Base-by-base conservation (phyloP, 2,113 vertebrate species). In the Coracopsis vasa region DNA sequence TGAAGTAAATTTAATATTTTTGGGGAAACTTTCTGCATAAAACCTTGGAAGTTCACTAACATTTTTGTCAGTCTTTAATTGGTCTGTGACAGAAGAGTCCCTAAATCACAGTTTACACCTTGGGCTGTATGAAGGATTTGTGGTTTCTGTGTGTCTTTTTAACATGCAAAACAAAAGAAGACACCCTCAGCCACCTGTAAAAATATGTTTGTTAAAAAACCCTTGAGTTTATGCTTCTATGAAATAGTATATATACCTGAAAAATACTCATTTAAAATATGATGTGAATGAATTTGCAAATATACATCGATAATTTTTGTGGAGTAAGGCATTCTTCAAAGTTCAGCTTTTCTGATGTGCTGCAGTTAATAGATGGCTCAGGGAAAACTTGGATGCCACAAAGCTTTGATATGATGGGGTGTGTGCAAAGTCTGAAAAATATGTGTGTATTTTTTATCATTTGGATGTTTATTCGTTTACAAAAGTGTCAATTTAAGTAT, bases 11-110 rank as follows among this genome's bases (percentile, higher is more conserved):
- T 58, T 35, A 64, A 61, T 11, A 10, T 8, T 35, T 50, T 67
- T 42, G 2, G 12, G 2, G 14, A 66, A 91, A 78, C 16, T 19
- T 75, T 14, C 16, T 0, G 0, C n/a, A 33, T 54, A 74, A 66
- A 74, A 7, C 10, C 13, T 58, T 53, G 42, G 5, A 80, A 77
- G 9, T 58, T 23, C 1, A 1, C 23, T 35, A 35, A 41, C 13
- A 71, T 7, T 29, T 94, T 60, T 80, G 41, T 31, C 35, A 51
- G 39, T 37, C 56, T 71, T 75, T n/a, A 7, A 4, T 12, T 80
- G 58, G 5, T 50, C 65, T 41, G n/a, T 70, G 71, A n/a, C 3
- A 16, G 37, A 51, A 41, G 20, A 79, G 31, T 29, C 58, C 24
- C 39, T 64, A 56, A 56, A 11, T 72, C 27, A 61, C 15, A 70